Evolutionary conservation across 2,888 invertebrate species (phyloP).

Genomic region (Volucella zonaria): DNA sequence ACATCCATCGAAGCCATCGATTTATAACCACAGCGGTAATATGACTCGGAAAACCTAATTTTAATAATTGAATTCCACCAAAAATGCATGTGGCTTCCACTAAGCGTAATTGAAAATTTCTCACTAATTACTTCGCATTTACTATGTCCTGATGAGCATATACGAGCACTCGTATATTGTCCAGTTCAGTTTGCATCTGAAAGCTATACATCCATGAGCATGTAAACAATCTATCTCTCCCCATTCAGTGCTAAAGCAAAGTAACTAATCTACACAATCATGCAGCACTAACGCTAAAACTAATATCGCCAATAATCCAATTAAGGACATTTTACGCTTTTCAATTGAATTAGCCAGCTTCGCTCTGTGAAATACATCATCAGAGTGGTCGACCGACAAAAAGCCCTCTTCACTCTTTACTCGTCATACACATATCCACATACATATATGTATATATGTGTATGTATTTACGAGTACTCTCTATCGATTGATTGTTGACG

Average conservation of each 20-base stretch:
- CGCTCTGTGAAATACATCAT: conserved; percentile 52
- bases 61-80: conserved; percentile 53
- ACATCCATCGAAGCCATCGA: not conserved
- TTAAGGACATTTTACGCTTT: conserved; percentile 66
- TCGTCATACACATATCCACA: not conserved
- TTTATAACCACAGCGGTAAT: not conserved
- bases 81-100: conserved; percentile 51
- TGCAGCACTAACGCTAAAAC: conserved; percentile 36
- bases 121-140: conserved; percentile 54
- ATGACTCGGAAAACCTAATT: conserved; percentile 42
- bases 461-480: not conserved
- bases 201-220: not conserved
- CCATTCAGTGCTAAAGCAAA: conserved; percentile 12
- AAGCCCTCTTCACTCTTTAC: not conserved
- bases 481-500: conserved; percentile 49
- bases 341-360: conserved; percentile 61
- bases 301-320: conserved; percentile 69
- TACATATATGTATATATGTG: too few relatives aligned
- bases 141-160: conserved; percentile 16
- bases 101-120: conserved; percentile 48
- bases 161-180: not conserved
- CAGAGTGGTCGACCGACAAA: conserved; percentile 14
- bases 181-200: too few relatives aligned
- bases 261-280: conserved; percentile 47
- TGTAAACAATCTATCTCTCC: conserved; percentile 47